Evolutionary conservation across 1,140 invertebrate genomes (phyloP).

Genomic region (Goniozus legneri): DNA sequence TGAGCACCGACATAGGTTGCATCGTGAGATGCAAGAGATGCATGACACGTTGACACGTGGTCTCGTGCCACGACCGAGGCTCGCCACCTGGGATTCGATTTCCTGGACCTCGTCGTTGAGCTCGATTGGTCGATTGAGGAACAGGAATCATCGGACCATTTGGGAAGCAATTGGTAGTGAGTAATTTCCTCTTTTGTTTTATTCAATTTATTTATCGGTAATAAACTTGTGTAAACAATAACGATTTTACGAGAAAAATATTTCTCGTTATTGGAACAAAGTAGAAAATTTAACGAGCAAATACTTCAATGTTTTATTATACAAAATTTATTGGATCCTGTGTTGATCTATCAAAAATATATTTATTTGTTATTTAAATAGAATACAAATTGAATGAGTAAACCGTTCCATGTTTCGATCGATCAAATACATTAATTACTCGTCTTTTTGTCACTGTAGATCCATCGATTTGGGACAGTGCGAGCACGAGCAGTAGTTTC

Average conservation of each 20-base stretch:
- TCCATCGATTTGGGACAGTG: conserved; percentile 3
- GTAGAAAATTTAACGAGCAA: no score
- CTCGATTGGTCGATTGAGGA: conserved; percentile 25
- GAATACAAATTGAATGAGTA: no score
- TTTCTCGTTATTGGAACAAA: not conserved
- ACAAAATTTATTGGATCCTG: no score
- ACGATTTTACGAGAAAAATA: not conserved
- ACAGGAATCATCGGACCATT: conserved; percentile 20
- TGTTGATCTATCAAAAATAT: no score
- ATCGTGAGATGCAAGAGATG: conserved; percentile 34
- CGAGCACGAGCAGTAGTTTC: conserved; percentile 25
- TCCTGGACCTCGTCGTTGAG: conserved; percentile 35
- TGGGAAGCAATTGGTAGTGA: conserved; percentile 37
- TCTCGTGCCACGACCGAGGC: conserved; percentile 22
- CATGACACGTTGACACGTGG: conserved; percentile 35
- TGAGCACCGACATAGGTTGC: conserved; percentile 34
- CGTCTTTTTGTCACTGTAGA: no score
- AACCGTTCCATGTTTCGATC: no score
- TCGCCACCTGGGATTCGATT: conserved; percentile 30
- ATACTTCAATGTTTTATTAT: no score
- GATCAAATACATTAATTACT: no score
- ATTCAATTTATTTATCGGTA: not conserved
- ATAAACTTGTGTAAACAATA: no score
- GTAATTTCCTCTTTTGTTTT: not conserved
- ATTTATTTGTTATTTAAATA: no score